These are phyloP conservation scores for Brenthis daphne DNA, from an alignment of 2,888 invertebrate genomes.

Conservation along the genomic window DNA sequence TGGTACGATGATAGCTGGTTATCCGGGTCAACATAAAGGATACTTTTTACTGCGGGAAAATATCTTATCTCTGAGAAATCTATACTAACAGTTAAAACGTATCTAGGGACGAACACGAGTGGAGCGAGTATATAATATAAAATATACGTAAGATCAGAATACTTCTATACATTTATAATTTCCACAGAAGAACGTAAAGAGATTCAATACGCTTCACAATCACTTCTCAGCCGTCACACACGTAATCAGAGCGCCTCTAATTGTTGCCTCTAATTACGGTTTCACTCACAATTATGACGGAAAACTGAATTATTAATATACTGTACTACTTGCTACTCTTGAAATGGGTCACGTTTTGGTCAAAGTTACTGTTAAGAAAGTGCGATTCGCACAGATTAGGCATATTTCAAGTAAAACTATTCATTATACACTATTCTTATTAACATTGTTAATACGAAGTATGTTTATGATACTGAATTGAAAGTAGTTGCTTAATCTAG, in stretches of 20 bases:
- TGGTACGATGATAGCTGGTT: too few relatives aligned
- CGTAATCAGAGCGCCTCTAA: constrained; percentile 77
- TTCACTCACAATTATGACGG: constrained; percentile 79
- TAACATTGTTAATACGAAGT: constrained; percentile 2
- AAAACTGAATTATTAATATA: constrained; percentile 71
- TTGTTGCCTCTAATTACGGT: constrained; percentile 75
- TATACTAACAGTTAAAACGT: too few relatives aligned
- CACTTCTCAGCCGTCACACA: constrained; percentile 36
- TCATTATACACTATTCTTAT: not conserved
- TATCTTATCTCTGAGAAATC: too few relatives aligned
- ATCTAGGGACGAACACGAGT: too few relatives aligned
- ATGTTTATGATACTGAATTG: not conserved
- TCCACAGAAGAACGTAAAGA: constrained; percentile 26
- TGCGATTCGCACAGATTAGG: constrained; percentile 8
- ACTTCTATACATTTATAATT: constrained; percentile 11
- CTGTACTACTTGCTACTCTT: constrained; percentile 30
- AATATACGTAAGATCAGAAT: not conserved
- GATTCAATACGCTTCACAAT: constrained; percentile 33
- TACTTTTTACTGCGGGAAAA: too few relatives aligned
- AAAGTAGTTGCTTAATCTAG: too few relatives aligned
- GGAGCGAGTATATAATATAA: too few relatives aligned
- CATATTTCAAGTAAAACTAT: constrained; percentile 7
- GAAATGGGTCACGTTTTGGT: constrained; percentile 37
- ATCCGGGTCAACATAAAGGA: too few relatives aligned
- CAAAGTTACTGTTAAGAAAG: constrained; percentile 28